A percentile compares a stretch with the other conserved stretches of the same genome.
phyloP scores from a whole-genome alignment of 1,140 invertebrate species.

The Dryas iulia region DNA sequence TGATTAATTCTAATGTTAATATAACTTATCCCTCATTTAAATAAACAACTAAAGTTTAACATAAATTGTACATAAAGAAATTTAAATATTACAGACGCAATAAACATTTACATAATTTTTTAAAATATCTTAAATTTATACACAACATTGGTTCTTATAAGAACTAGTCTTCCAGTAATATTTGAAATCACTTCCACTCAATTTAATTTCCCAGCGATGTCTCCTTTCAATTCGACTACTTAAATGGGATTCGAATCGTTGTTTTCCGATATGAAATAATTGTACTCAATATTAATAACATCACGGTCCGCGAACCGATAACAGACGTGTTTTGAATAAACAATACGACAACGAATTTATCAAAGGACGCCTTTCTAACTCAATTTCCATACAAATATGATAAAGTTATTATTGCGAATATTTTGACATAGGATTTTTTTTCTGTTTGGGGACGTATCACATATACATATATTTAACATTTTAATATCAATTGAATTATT shows the following conservation, averaged over 20 bases:
- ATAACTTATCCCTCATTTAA: too few species aligned
- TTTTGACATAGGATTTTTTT: not conserved
- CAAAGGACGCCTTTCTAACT: slow-evolving; percentile 29
- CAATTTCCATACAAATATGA: slow-evolving; percentile 31
- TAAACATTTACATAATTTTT: not conserved
- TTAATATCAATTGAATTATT: too few species aligned
- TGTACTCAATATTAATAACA: slow-evolving; percentile 32
- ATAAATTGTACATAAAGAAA: too few species aligned
- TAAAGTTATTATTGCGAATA: slow-evolving; percentile 31
- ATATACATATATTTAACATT: too few species aligned
- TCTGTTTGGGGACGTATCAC: too few species aligned
- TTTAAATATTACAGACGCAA: too few species aligned
- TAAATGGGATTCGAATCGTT: slow-evolving; percentile 15
- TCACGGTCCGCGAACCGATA: slow-evolving; percentile 28
- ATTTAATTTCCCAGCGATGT: slow-evolving; percentile 2
- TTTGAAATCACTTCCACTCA: not conserved
- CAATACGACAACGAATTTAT: slow-evolving; percentile 49
- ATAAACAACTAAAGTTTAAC: too few species aligned
- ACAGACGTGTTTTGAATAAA: slow-evolving; percentile 46
- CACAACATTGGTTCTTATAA: not conserved
- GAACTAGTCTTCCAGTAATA: not conserved
- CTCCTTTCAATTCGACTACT: slow-evolving; percentile 11
- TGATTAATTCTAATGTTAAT: too few species aligned
- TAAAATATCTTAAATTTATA: not conserved
- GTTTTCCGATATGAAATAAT: slow-evolving; percentile 28